phyloP scores from a whole-genome alignment of 2,797 vertebrate species.

The Australoheros facetus region DNA sequence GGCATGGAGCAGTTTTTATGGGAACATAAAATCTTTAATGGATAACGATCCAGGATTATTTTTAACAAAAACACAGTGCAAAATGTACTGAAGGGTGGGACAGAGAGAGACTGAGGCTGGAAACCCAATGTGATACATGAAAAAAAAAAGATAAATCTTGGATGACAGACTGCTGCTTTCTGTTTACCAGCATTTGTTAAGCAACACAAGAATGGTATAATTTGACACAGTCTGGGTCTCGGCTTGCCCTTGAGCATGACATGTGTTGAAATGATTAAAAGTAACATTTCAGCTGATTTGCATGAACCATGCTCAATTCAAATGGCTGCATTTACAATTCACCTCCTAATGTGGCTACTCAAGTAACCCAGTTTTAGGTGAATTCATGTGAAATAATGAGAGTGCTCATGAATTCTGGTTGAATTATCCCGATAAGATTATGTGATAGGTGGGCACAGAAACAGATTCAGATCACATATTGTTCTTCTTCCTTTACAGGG shows the following conservation, averaged over 20 bases:
- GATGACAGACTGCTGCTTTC: constrained; percentile 17
- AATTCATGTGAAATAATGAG: constrained; percentile 13
- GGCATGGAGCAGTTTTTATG: constrained; percentile 60
- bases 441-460: not conserved
- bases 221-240: constrained; percentile 48
- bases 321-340: constrained; percentile 22
- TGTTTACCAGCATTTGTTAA: constrained; percentile 42
- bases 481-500: not conserved
- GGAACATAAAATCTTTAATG: constrained; percentile 67
- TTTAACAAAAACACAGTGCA: constrained; percentile 39
- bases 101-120: not conserved
- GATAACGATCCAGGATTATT: constrained; percentile 57
- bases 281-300: constrained; percentile 46
- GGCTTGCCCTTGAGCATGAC: constrained; percentile 43
- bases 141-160: not conserved
- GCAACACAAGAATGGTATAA: constrained; percentile 36
- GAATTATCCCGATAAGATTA: not conserved
- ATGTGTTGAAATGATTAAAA: constrained; percentile 55
- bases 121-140: not conserved
- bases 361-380: not conserved
- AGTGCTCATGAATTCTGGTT: constrained; percentile 1
- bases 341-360: constrained; percentile 9
- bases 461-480: not conserved
- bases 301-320: constrained; percentile 25
- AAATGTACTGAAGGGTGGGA: constrained; percentile 18